Conservation (phyloP, 1,140 invertebrate species). For the Nylanderia fulva region DNA sequence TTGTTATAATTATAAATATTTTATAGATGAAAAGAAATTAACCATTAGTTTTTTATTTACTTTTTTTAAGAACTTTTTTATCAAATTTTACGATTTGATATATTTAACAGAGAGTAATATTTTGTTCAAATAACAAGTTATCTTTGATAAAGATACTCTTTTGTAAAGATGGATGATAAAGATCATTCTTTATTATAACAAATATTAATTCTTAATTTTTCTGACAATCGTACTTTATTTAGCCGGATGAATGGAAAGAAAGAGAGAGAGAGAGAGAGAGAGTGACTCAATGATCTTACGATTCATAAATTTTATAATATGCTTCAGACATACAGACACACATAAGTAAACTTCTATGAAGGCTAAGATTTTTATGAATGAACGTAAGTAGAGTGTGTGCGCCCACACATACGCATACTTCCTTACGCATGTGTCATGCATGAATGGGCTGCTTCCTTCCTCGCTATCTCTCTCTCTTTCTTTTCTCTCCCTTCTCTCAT, state of each 20-base stretch:
- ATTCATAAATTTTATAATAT: constrained; percentile 60
- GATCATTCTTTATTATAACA: not conserved
- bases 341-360: constrained; percentile 62
- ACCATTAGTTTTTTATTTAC: not conserved
- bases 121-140: not conserved
- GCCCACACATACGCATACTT: not conserved
- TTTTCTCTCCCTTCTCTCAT: not conserved
- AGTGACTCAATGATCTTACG: constrained; percentile 56
- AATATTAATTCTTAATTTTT: constrained; percentile 9
- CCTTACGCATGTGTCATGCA: constrained; percentile 61
- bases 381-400: constrained; percentile 56
- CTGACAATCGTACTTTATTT: not conserved
- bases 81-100: not conserved
- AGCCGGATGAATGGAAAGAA: not conserved
- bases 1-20: not conserved
- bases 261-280: too few species aligned
- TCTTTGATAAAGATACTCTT: constrained; percentile 7
- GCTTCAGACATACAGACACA: too few species aligned
- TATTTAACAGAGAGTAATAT: too few species aligned
- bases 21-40: not conserved
- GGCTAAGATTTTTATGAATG: constrained; percentile 73
- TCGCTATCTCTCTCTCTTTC: not conserved
- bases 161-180: not conserved
- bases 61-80: not conserved
- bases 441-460: constrained; percentile 60